Conservation (phyloP, 2,797 vertebrate species). For the Petrocephalus schoutedeni region DNA sequence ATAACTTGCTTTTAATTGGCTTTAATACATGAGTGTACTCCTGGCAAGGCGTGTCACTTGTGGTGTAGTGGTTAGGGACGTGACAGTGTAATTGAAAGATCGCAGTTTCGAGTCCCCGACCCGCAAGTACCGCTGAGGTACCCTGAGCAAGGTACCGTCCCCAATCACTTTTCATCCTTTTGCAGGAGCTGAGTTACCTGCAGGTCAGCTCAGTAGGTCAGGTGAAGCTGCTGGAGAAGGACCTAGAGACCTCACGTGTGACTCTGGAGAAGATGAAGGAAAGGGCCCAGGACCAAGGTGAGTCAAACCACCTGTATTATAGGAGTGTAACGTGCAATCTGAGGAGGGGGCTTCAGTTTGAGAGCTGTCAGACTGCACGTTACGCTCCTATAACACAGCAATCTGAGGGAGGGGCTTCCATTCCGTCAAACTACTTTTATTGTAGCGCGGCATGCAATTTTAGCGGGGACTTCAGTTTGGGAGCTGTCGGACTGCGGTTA, state of each 20-base stretch:
- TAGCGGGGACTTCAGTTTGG: too few species aligned
- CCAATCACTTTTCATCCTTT: background rate
- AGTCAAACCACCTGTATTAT: slow-evolving; percentile 12
- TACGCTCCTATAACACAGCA: background rate
- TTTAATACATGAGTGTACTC: background rate
- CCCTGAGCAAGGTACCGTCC: too few species aligned
- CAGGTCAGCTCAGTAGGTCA: slow-evolving; percentile 61
- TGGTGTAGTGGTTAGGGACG: too few species aligned
- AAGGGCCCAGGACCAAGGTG: slow-evolving; percentile 65
- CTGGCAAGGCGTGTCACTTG: background rate
- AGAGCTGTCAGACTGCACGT: background rate
- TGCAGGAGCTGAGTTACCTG: slow-evolving; percentile 64
- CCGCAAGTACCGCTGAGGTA: too few species aligned
- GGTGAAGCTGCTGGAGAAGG: slow-evolving; percentile 56
- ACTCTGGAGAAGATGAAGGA: slow-evolving; percentile 53
- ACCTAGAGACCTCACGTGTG: slow-evolving; percentile 53
- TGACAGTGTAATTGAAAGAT: too few species aligned
- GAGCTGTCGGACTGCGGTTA: too few species aligned
- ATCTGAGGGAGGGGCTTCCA: too few species aligned
- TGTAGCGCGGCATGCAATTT: too few species aligned
- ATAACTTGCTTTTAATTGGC: background rate
- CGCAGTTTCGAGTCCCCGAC: too few species aligned
- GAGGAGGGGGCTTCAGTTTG: background rate
- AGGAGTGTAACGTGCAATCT: background rate
- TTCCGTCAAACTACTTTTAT: too few species aligned